phyloP scores from a whole-genome alignment of 2,797 vertebrate genomes.

The Basileuterus tristriatus region DNA sequence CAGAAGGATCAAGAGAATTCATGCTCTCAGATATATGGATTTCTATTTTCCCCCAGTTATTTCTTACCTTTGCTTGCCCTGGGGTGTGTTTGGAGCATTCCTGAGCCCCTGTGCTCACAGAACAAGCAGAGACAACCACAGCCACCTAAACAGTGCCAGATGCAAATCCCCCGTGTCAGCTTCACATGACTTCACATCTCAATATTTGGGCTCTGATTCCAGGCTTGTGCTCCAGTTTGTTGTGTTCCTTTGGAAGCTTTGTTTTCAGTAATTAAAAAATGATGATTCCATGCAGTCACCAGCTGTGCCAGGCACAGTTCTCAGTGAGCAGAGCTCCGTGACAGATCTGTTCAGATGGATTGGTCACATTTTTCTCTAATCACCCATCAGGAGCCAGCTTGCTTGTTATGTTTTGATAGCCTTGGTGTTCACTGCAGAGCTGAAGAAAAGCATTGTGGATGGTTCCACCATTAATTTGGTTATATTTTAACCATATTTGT shows the following conservation, averaged over 20 bases:
- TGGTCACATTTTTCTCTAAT: not conserved
- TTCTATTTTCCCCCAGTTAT: not conserved
- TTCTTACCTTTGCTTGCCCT: not conserved
- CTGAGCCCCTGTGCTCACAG: not conserved
- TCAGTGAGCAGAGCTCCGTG: not conserved
- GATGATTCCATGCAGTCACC: constrained; percentile 13
- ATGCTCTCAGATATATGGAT: not conserved
- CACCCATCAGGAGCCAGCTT: not conserved
- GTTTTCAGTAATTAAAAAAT: constrained; percentile 58
- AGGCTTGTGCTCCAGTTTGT: not conserved
- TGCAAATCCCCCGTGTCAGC: not conserved
- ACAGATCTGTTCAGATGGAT: not conserved
- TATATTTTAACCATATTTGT: not conserved
- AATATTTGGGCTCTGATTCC: not conserved
- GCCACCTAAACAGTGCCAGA: not conserved
- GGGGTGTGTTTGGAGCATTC: not conserved
- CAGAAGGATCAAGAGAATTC: not conserved
- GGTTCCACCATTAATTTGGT: not conserved
- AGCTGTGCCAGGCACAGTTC: constrained; percentile 29
- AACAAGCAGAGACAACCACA: not conserved
- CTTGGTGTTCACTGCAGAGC: not conserved
- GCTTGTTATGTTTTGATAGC: not conserved
- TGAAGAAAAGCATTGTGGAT: not conserved
- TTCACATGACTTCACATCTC: not conserved
- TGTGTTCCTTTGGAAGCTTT: not conserved